Evolutionary conservation across 1,140 invertebrate genomes (phyloP), one percentile per base, ranked within the genome.

Genomic region (Drosophila ironensis): DNA sequence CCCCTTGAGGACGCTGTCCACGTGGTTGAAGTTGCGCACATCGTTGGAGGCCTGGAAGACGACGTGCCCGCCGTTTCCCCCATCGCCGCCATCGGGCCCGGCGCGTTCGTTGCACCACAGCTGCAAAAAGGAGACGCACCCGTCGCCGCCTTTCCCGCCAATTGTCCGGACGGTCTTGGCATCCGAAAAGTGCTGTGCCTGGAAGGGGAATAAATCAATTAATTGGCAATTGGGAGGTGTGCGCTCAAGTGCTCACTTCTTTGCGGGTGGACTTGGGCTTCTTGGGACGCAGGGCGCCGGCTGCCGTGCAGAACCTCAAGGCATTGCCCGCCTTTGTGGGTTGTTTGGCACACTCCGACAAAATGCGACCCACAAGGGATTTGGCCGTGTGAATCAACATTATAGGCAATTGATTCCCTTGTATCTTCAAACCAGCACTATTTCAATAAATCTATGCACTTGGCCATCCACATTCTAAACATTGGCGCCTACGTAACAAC

Each of bases 41-140:
- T 94, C 92, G 30, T 88, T 88, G 5, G 92, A 92, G 11, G 95
- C 95, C 92, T 95, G 90, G 77, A 99, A 97, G 41, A 99, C 93
- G 1, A 99, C 95, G 92, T 99, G 98, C 0, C 96, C 98, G n/a
- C 98, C 98, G 88, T 98, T 93, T 1, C 98, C 98, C 7, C 98
- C 98, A 91, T 99, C 96, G 0, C 98, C 98, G 3, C 98, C 98
- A 91, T 98, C 96, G 0, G 98, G 98, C 4, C 98, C 98, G 0
- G 96, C 98, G 56, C 92, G 92, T 66, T 97, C 96, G 81, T 98
- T 97, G 11, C 91, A 91, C 91, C 92, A 97, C 6, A 95, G 80
- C 46, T 88, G 93, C 2, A 97, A 81, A 89, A 99, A 98, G 0
- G 96, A 96, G 53, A 98, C 94, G 61, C 92, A 93, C 0, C 98